A percentile compares a stretch with the other conserved stretches of the same genome.
Conservation (phyloP, 2,113 vertebrate species). For the Salvelinus sp. region DNA sequence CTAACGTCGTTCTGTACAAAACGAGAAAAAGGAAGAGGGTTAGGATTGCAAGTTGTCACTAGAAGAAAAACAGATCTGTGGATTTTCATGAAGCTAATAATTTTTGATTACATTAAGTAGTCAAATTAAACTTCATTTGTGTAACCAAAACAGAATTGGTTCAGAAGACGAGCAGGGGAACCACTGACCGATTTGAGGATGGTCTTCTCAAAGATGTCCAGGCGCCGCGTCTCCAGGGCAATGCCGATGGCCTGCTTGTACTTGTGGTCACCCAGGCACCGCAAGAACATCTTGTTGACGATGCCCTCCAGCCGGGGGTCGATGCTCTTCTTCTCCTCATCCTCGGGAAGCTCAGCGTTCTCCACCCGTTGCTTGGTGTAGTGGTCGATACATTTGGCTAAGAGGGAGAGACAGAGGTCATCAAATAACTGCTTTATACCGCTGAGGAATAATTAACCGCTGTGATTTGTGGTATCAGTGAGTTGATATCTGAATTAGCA, state of each 20-base stretch:
- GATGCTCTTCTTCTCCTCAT: slow-evolving; percentile 90
- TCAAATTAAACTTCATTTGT: too few relatives aligned
- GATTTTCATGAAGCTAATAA: background rate
- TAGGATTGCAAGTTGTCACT: background rate
- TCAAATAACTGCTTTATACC: background rate
- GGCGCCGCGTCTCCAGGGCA: slow-evolving; percentile 90
- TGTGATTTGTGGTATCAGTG: too few relatives aligned
- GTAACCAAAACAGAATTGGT: too few relatives aligned
- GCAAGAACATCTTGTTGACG: slow-evolving; percentile 99
- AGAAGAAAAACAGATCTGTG: too few relatives aligned
- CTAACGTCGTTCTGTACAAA: slow-evolving; percentile 88
- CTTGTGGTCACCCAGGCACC: slow-evolving; percentile 96
- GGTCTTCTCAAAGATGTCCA: slow-evolving; percentile 97
- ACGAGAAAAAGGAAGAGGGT: slow-evolving; percentile 9
- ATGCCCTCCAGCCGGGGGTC: slow-evolving; percentile 95
- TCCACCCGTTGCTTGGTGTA: slow-evolving; percentile 97
- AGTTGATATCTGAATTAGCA: background rate
- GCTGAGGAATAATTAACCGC: too few relatives aligned
- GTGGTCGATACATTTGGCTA: slow-evolving; percentile 98
- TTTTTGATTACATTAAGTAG: background rate
- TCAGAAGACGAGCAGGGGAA: background rate
- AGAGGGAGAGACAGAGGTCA: background rate
- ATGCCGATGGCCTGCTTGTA: slow-evolving; percentile 98
- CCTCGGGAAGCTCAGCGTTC: slow-evolving; percentile 91
- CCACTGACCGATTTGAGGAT: slow-evolving; percentile 79